Evolutionary conservation across 1,140 invertebrate species (phyloP).

Genomic region (Acyrthosiphon pisum): DNA sequence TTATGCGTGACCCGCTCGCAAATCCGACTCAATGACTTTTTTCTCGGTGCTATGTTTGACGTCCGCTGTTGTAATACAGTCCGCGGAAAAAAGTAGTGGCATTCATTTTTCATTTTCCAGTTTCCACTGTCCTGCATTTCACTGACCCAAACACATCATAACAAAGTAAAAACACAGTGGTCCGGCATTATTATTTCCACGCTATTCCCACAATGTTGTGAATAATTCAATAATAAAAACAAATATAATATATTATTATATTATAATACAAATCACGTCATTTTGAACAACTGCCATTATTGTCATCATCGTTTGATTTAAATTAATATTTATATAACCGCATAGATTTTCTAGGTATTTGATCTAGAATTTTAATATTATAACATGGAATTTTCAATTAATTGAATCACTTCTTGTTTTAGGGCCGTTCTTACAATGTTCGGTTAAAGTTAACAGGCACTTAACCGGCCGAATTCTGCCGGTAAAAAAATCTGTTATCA

Average conservation of each 20-base stretch:
- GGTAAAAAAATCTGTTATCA: no score
- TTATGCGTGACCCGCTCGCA: background rate
- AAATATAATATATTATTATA: background rate
- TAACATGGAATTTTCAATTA: background rate
- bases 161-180: background rate
- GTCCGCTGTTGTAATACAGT: background rate
- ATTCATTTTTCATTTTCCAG: conserved; percentile 7
- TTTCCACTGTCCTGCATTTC: background rate
- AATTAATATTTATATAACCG: background rate
- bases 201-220: background rate
- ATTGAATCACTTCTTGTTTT: background rate
- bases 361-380: background rate
- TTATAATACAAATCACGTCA: background rate
- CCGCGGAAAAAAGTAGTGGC: background rate
- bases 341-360: background rate
- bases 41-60: background rate
- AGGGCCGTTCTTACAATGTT: no score
- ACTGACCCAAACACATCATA: background rate
- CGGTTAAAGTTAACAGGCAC: no score
- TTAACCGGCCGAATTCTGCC: no score
- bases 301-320: background rate
- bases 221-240: background rate
- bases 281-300: background rate
- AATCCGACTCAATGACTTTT: background rate
- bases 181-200: background rate